phyloP scores from a whole-genome alignment of 2,888 invertebrate species.

The Hypena proboscidalis region DNA sequence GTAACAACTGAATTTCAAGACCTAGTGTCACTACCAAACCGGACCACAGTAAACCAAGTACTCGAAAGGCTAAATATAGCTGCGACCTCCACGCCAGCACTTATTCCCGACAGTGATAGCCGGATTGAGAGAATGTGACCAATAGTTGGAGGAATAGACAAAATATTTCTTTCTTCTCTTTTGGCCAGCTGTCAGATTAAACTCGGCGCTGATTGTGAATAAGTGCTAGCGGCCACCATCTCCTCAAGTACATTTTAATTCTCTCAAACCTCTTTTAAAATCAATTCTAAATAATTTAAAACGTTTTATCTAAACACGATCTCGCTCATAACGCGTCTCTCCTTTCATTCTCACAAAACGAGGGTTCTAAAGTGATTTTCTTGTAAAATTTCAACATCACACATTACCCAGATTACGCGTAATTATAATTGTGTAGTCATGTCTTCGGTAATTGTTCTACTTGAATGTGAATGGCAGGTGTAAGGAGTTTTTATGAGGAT shows the following conservation, averaged over 20 bases:
- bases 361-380: slow-evolving; percentile 42
- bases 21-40: too few species aligned
- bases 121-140: too few species aligned
- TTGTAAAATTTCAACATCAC: slow-evolving; percentile 51
- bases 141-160: not conserved
- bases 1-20: too few species aligned
- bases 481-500: slow-evolving; percentile 6
- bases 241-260: too few species aligned
- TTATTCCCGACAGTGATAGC: too few species aligned
- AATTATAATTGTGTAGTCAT: slow-evolving; percentile 54
- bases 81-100: too few species aligned
- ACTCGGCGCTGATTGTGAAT: too few species aligned
- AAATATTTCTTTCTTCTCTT: too few species aligned
- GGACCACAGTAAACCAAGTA: too few species aligned
- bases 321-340: slow-evolving; percentile 12
- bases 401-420: slow-evolving; percentile 48
- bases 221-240: too few species aligned
- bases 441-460: slow-evolving; percentile 40
- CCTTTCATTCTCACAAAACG: slow-evolving; percentile 22
- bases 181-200: too few species aligned
- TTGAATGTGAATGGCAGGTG: slow-evolving; percentile 22
- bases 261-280: slow-evolving; percentile 1
- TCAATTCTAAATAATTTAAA: slow-evolving; percentile 10
- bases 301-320: slow-evolving; percentile 8
- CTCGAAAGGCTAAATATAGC: too few species aligned